Percentiles rank a stretch among this genome's conserved stretches.
These are phyloP conservation scores for Colius striatus DNA, from an alignment of 2,113 vertebrate genomes.

Conservation along the genomic window DNA sequence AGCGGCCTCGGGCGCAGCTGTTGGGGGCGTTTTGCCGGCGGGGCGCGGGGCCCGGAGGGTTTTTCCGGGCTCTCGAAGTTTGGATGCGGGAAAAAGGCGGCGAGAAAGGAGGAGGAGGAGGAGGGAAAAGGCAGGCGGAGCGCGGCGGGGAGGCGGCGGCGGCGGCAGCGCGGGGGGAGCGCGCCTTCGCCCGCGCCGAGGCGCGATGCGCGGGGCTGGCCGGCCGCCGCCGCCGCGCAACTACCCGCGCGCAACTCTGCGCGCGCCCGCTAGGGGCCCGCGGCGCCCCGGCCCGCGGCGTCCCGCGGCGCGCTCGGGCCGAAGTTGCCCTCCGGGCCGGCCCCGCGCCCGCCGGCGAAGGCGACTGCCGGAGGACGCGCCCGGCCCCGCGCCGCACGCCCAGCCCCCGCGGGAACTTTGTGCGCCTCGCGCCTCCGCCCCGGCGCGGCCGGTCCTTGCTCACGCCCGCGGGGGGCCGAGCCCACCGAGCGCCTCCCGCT, in stretches of 20 bases:
- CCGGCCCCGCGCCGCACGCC: not conserved
- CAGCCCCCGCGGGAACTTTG: not conserved
- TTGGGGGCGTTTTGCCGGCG: not conserved
- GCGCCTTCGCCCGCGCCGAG: slow-evolving; percentile 10
- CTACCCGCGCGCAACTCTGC: slow-evolving; percentile 18
- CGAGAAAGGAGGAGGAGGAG: slow-evolving; percentile 5
- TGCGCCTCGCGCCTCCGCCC: not conserved
- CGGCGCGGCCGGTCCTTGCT: not conserved
- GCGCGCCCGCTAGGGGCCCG: not conserved
- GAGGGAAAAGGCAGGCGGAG: slow-evolving; percentile 29
- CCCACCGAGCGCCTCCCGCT: not conserved
- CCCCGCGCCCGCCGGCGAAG: not conserved
- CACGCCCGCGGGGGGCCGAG: not conserved
- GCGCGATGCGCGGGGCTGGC: slow-evolving; percentile 50
- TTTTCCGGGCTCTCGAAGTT: slow-evolving; percentile 41
- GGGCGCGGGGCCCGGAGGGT: not conserved
- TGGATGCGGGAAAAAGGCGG: slow-evolving; percentile 51
- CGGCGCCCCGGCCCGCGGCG: not conserved
- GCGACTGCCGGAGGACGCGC: not conserved
- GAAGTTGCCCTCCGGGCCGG: not conserved
- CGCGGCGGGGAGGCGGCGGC: not conserved
- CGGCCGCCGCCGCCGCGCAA: slow-evolving; percentile 60
- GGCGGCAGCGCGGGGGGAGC: too few relatives aligned
- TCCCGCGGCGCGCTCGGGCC: not conserved
- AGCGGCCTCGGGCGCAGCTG: not conserved